Evolutionary conservation across 37 sponge, comb jelly and placozoan species (phyloP).

Genomic region (Hormiphora californensis): DNA sequence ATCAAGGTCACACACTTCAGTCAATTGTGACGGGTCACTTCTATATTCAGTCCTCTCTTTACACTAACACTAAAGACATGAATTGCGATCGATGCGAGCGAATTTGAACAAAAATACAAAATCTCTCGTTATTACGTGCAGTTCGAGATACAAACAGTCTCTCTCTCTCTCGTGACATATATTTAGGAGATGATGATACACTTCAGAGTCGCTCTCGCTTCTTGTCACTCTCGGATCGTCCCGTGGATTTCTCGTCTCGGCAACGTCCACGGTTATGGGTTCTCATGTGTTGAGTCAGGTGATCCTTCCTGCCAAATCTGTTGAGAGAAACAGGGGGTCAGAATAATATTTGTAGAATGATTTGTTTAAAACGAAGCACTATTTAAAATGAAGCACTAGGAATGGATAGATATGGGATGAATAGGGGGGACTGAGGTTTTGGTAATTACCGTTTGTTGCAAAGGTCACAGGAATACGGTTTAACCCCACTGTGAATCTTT

Average conservation of each 20-base stretch:
- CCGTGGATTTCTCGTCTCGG: not conserved
- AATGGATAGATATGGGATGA: no score
- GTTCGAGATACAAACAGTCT: no score
- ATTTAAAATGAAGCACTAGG: not conserved
- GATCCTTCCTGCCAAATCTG: conserved; percentile 51
- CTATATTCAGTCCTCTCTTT: no score
- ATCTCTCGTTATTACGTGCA: no score
- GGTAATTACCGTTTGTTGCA: conserved; percentile 26
- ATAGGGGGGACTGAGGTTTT: not conserved
- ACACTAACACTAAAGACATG: no score
- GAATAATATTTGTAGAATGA: not conserved
- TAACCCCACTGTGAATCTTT: conserved; percentile 53
- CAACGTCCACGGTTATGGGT: conserved; percentile 26
- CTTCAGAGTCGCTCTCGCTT: no score
- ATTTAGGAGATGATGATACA: no score
- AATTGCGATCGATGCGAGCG: no score
- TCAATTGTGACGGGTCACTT: no score
- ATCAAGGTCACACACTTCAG: no score
- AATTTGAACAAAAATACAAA: no score
- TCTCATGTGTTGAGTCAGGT: conserved; percentile 54
- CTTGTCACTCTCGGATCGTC: not conserved
- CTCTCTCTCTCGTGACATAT: no score
- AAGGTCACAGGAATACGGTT: conserved; percentile 41
- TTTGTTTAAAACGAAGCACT: not conserved
- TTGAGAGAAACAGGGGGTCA: not conserved